Conservation (phyloP, 2,797 vertebrate species). For the Apogon talboti region DNA sequence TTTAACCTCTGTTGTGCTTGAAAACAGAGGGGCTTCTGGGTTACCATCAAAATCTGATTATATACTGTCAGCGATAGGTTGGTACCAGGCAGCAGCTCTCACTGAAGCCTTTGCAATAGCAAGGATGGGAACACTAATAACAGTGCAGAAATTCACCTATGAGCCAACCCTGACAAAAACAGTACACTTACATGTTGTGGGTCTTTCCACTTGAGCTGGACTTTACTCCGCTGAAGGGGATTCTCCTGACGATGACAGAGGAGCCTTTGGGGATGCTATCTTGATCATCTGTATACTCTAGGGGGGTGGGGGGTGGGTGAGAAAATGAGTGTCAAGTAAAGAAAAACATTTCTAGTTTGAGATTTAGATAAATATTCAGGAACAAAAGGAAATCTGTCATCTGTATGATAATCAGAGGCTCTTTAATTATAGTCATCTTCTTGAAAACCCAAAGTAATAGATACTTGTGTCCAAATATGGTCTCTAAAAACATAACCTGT, state of each 20-base stretch:
- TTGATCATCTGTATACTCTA: constrained; percentile 93
- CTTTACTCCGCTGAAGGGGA: constrained; percentile 90
- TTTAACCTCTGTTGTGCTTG: neutral
- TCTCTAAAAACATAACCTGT: no score
- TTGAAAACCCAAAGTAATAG: no score
- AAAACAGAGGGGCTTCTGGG: neutral
- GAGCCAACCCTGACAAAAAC: constrained; percentile 5
- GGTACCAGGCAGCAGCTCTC: neutral
- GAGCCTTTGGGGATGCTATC: constrained; percentile 93
- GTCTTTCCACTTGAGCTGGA: constrained; percentile 90
- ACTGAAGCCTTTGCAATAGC: neutral
- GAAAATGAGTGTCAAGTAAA: neutral
- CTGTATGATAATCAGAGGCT: neutral
- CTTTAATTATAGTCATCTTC: no score
- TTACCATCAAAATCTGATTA: no score
- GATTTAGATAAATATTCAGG: neutral
- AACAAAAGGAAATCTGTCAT: neutral
- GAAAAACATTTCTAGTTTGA: neutral
- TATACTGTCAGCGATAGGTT: neutral
- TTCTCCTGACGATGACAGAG: constrained; percentile 93
- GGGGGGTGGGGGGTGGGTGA: constrained; percentile 11
- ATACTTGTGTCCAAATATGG: no score
- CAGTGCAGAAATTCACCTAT: neutral
- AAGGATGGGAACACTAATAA: constrained; percentile 12
- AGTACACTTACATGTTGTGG: constrained; percentile 81